Percentiles rank a stretch among this genome's conserved stretches.
These are phyloP conservation scores for Trichopoda pennipes DNA, from an alignment of 2,888 invertebrate species.

Conservation along the genomic window DNA sequence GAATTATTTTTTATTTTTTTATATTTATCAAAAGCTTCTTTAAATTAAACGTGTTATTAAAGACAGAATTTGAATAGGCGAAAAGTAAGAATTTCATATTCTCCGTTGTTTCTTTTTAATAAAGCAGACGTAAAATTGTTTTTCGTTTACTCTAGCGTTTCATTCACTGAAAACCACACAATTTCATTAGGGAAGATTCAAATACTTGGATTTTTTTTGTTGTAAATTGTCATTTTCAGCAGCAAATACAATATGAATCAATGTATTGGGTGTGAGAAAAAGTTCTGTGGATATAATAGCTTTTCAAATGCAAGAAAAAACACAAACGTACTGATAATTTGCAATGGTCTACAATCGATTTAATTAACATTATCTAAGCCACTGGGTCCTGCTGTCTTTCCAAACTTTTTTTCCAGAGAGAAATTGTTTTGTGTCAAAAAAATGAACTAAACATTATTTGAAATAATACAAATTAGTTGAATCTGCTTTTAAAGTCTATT, in stretches of 20 bases:
- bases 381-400: too few species aligned
- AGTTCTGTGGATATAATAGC: too few species aligned
- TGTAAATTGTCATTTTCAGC: slow-evolving; percentile 48
- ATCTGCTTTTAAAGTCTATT: too few species aligned
- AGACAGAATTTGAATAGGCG: neutral
- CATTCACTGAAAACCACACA: slow-evolving; percentile 45
- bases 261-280: neutral
- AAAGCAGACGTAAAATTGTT: neutral
- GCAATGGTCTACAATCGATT: too few species aligned
- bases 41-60: slow-evolving; percentile 18
- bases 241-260: neutral
- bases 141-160: slow-evolving; percentile 5
- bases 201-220: slow-evolving; percentile 11
- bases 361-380: too few species aligned
- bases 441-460: too few species aligned
- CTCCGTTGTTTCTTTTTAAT: neutral
- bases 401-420: too few species aligned
- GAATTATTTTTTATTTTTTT: neutral
- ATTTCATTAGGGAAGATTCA: slow-evolving; percentile 43
- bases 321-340: too few species aligned
- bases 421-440: too few species aligned
- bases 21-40: neutral
- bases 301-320: too few species aligned
- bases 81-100: slow-evolving; percentile 2
- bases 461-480: too few species aligned